A percentile compares a stretch with the other conserved stretches of the same genome.
These are phyloP conservation scores for Arizona elegans DNA, from an alignment of 2,113 vertebrate genomes.

Conservation along the genomic window DNA sequence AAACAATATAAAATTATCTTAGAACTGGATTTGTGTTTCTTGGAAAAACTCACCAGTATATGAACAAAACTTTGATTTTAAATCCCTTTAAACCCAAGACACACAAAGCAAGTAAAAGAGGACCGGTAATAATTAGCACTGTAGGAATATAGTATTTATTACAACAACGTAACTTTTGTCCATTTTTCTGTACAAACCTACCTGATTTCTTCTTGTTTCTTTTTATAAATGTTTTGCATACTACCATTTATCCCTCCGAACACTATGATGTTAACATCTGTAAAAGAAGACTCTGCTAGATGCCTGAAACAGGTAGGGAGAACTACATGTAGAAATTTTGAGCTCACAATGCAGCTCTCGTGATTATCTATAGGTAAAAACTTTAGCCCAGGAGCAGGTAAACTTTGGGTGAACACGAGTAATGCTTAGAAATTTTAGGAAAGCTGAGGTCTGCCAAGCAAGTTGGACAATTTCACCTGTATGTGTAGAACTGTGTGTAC, in stretches of 20 bases:
- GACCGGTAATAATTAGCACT: neutral
- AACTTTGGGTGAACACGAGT: neutral
- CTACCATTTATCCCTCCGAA: neutral
- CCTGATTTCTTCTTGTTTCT: neutral
- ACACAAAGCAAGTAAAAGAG: neutral
- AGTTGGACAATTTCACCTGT: neutral
- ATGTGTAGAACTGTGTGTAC: neutral
- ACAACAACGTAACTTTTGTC: neutral
- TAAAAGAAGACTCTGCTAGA: neutral
- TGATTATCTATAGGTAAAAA: neutral
- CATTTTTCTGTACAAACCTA: neutral
- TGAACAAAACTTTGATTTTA: neutral
- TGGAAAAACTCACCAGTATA: neutral
- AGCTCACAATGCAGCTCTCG: neutral
- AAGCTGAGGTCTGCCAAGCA: neutral
- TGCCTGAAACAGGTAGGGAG: neutral
- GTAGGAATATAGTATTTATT: neutral
- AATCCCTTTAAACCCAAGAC: neutral
- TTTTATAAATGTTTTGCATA: neutral
- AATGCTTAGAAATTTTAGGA: neutral
- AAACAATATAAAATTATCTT: neutral
- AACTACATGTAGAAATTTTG: neutral
- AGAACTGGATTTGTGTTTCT: neutral
- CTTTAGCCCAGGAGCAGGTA: neutral
- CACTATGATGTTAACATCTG: neutral